Percentiles rank a stretch among this genome's conserved stretches.
These are phyloP conservation scores for Redunca redunca DNA, from an alignment of 2,113 vertebrate genomes.

Conservation along the genomic window DNA sequence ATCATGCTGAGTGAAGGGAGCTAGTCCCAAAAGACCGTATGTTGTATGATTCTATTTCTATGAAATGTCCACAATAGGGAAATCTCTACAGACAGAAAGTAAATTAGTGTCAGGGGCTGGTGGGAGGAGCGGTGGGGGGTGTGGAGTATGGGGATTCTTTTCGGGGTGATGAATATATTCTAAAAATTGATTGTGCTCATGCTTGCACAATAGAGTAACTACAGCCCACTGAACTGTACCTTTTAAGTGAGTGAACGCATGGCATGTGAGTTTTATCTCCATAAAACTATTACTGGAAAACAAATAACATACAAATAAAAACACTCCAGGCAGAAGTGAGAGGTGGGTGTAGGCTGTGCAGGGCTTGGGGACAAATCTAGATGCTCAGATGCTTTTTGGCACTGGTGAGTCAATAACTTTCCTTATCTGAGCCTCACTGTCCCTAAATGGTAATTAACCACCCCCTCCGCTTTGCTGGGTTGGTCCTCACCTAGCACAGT, in stretches of 20 bases:
- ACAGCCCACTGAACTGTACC: background rate
- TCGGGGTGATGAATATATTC: background rate
- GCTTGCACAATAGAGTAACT: background rate
- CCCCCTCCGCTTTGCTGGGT: background rate
- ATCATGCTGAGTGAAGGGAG: background rate
- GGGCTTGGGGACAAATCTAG: background rate
- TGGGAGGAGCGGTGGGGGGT: rapidly evolving
- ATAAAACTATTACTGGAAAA: background rate
- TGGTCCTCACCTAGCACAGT: background rate
- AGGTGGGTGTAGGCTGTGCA: background rate
- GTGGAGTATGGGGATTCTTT: background rate
- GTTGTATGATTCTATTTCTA: background rate
- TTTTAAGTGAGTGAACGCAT: background rate
- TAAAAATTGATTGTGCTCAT: background rate
- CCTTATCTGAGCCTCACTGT: background rate
- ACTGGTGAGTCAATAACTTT: background rate
- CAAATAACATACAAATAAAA: background rate
- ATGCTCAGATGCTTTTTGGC: background rate
- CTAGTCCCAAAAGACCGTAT: background rate
- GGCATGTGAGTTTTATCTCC: background rate
- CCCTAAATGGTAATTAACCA: background rate
- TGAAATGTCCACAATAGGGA: background rate
- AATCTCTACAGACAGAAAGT: background rate
- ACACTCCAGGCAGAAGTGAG: background rate
- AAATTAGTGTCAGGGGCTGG: background rate